Conservation (phyloP, 2,888 invertebrate genomes). For the Euplexia lucipara region DNA sequence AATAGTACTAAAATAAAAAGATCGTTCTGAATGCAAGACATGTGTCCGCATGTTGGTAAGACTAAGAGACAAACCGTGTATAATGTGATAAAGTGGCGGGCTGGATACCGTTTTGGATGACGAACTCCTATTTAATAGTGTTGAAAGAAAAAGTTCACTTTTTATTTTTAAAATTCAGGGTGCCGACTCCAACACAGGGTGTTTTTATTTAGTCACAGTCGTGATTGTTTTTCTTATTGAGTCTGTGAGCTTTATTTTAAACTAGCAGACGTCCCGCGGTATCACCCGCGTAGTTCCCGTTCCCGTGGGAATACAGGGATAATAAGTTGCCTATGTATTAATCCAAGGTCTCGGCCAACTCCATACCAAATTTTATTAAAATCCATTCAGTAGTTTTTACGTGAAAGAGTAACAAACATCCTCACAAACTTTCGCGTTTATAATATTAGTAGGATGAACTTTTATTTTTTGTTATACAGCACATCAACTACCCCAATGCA, state of each 20-base stretch:
- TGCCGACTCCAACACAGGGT: slow-evolving; percentile 36
- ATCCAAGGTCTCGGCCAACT: too few relatives aligned
- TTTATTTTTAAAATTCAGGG: slow-evolving; percentile 66
- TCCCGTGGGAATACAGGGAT: too few relatives aligned
- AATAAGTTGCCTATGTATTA: too few relatives aligned
- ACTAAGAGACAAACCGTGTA: slow-evolving; percentile 84
- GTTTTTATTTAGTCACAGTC: slow-evolving; percentile 61
- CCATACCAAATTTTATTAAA: too few relatives aligned
- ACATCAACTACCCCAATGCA: too few relatives aligned
- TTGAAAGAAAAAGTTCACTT: slow-evolving; percentile 65
- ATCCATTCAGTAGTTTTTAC: too few relatives aligned
- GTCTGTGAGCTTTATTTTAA: slow-evolving; percentile 24
- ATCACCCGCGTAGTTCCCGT: too few relatives aligned
- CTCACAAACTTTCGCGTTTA: too few relatives aligned
- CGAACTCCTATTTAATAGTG: slow-evolving; percentile 68
- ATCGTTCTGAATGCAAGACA: slow-evolving; percentile 84
- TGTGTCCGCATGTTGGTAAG: slow-evolving; percentile 83
- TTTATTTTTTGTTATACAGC: slow-evolving; percentile 14
- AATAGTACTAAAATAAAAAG: slow-evolving; percentile 84
- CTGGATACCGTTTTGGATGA: slow-evolving; percentile 59
- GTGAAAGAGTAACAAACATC: too few relatives aligned
- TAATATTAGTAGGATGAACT: too few relatives aligned
- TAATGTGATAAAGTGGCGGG: slow-evolving; percentile 84
- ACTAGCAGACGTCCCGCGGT: too few relatives aligned
- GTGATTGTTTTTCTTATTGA: slow-evolving; percentile 61